phyloP scores from a whole-genome alignment of 2,113 vertebrate species.

The Nothoprocta perdicaria region DNA sequence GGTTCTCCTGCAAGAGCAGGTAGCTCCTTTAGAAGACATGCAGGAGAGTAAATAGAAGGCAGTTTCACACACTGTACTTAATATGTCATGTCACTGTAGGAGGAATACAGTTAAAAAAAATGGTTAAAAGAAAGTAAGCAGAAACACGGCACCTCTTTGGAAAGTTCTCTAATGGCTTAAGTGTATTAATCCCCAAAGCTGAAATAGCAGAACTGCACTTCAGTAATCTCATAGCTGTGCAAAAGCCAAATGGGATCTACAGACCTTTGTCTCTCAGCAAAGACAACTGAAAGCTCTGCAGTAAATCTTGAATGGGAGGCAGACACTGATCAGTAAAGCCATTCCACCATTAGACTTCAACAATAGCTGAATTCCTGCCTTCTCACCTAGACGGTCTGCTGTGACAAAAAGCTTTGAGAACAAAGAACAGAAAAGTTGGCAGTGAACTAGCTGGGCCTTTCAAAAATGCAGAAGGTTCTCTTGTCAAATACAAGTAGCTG shows the following conservation, averaged over 20 bases:
- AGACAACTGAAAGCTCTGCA: not conserved
- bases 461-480: not conserved
- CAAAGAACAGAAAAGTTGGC: not conserved
- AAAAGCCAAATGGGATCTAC: not conserved
- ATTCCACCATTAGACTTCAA: not conserved
- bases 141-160: not conserved
- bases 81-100: not conserved
- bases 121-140: not conserved
- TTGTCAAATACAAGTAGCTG: not conserved
- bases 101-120: not conserved
- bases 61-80: not conserved
- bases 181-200: not conserved
- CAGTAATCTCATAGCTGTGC: not conserved
- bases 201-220: not conserved
- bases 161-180: not conserved
- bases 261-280: conserved; percentile 8
- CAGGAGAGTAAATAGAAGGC: not conserved
- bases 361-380: not conserved
- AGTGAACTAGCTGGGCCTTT: not conserved
- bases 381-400: not conserved
- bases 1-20: not conserved
- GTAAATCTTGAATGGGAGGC: not conserved
- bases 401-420: not conserved
- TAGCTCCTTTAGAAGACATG: not conserved
- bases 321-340: not conserved